Conservation (phyloP, 2,888 invertebrate species). For the Coenonympha glycerion region DNA sequence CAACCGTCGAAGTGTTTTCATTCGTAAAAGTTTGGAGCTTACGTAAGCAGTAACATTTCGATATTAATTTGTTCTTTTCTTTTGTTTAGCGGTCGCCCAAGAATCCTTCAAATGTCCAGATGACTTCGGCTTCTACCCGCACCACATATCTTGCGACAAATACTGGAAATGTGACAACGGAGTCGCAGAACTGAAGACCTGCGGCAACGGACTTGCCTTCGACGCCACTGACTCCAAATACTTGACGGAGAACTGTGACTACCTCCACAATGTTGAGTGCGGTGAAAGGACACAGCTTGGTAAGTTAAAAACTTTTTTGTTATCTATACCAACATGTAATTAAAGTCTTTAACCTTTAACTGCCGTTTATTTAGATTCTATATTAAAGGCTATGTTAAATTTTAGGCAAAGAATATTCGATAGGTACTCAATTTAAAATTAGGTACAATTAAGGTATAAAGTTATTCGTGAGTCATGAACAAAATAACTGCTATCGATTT, state of each 20-base stretch:
- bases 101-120: slow-evolving; percentile 94
- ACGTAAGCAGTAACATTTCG: too few species aligned
- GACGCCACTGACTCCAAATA: slow-evolving; percentile 92
- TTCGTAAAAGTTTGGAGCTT: neutral
- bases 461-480: too few species aligned
- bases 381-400: too few species aligned
- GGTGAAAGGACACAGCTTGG: slow-evolving; percentile 91
- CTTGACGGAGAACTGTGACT: slow-evolving; percentile 95
- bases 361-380: too few species aligned
- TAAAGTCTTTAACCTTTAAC: too few species aligned
- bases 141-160: slow-evolving; percentile 92
- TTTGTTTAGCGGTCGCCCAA: slow-evolving; percentile 81
- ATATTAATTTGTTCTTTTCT: slow-evolving; percentile 12
- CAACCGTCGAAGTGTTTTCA: neutral
- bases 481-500: too few species aligned
- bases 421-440: too few species aligned
- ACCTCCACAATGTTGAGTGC: slow-evolving; percentile 95
- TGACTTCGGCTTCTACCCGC: slow-evolving; percentile 95
- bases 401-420: too few species aligned
- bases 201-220: slow-evolving; percentile 95
- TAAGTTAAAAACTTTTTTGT: slow-evolving; percentile 56
- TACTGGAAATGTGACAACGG: slow-evolving; percentile 97
- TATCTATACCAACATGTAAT: too few species aligned
- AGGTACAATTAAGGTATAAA: too few species aligned
- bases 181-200: slow-evolving; percentile 90